These are phyloP conservation scores for Litocranius walleri DNA, from an alignment of 2,113 vertebrate species.

Conservation along the genomic window DNA sequence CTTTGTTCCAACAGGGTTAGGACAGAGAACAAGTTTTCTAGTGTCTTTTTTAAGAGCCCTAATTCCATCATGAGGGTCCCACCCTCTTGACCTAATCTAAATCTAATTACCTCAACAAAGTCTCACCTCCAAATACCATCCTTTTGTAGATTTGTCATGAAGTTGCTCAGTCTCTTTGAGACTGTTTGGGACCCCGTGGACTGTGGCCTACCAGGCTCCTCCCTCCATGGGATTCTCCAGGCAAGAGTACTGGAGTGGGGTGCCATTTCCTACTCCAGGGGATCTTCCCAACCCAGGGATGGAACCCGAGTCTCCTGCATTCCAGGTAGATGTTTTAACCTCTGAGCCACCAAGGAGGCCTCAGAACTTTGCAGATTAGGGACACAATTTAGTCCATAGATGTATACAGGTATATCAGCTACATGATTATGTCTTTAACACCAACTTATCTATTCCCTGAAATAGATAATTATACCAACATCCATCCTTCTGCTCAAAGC, in stretches of 20 bases:
- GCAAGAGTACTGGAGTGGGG: too few species aligned
- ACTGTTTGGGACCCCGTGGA: too few species aligned
- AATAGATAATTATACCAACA: background rate
- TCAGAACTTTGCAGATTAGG: background rate
- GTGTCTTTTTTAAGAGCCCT: background rate
- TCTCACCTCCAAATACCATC: background rate
- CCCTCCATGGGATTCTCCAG: too few species aligned
- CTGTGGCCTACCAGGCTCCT: too few species aligned
- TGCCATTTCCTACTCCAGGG: too few species aligned
- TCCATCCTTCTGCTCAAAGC: too few species aligned
- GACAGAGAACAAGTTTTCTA: background rate
- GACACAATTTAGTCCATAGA: background rate
- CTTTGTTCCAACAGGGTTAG: background rate
- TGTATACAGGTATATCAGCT: background rate
- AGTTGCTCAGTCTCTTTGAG: too few species aligned
- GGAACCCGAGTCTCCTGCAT: accelerated
- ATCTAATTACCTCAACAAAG: background rate
- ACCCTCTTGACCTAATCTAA: background rate
- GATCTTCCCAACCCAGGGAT: too few species aligned
- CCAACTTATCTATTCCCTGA: background rate
- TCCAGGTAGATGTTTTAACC: too few species aligned
- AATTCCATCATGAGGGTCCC: background rate
- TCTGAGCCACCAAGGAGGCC: too few species aligned
- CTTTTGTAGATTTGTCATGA: background rate
- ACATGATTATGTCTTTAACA: background rate